These are phyloP conservation scores for Dolichotis patagonum DNA, from an alignment of 2,113 vertebrate genomes.

Conservation along the genomic window DNA sequence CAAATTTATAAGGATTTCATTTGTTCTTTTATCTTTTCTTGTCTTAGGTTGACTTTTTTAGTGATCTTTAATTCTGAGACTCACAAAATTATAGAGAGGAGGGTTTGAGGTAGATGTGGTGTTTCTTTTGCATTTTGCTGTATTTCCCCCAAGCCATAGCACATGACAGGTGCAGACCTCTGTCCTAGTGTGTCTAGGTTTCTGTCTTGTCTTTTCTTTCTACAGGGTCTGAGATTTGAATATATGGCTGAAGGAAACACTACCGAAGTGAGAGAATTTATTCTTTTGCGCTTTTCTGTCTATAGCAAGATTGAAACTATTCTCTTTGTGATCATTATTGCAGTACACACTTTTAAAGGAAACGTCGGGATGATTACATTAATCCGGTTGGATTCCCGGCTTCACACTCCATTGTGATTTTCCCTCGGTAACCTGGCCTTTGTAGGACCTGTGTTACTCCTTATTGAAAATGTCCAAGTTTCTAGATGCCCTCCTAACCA, in stretches of 20 bases:
- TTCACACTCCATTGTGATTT: slow-evolving; percentile 72
- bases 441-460: slow-evolving; percentile 65
- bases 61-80: neutral
- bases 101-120: neutral
- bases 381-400: slow-evolving; percentile 25
- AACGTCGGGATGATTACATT: slow-evolving; percentile 67
- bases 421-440: slow-evolving; percentile 72
- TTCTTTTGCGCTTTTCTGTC: slow-evolving; percentile 61
- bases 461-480: slow-evolving; percentile 48
- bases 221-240: neutral
- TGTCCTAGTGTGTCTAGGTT: neutral
- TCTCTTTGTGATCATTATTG: slow-evolving; percentile 56
- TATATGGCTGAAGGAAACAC: slow-evolving; percentile 44
- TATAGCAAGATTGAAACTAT: slow-evolving; percentile 27
- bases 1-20: neutral
- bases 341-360: slow-evolving; percentile 49
- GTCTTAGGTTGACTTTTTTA: neutral
- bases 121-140: neutral
- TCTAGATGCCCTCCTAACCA: slow-evolving; percentile 48
- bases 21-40: neutral
- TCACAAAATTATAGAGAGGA: neutral
- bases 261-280: slow-evolving; percentile 54
- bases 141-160: neutral
- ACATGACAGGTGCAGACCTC: fast-evolving
- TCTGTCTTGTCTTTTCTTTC: neutral